These are phyloP conservation scores for Nomada fucata DNA, from an alignment of 2,888 invertebrate species.

Conservation along the genomic window DNA sequence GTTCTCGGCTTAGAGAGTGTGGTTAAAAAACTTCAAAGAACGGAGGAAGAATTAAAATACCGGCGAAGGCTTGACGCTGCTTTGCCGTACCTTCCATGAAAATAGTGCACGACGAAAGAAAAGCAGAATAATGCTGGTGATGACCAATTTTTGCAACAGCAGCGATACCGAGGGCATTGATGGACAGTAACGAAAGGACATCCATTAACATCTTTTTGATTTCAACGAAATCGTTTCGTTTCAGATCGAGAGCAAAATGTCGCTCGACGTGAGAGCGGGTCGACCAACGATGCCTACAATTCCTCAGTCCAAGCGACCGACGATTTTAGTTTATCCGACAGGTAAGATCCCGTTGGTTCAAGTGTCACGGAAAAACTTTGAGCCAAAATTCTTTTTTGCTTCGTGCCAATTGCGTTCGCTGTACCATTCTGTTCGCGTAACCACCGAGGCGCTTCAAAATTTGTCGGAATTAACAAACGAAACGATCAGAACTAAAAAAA, in stretches of 20 bases:
- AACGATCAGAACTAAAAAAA: too few relatives aligned
- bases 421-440: too few relatives aligned
- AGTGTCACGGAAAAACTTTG: neutral
- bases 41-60: too few relatives aligned
- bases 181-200: neutral
- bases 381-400: neutral
- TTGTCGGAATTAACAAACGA: too few relatives aligned
- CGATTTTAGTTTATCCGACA: slow-evolving; percentile 90
- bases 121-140: too few relatives aligned
- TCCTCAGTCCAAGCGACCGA: slow-evolving; percentile 89
- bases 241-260: slow-evolving; percentile 63
- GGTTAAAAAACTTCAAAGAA: neutral
- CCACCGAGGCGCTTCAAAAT: too few relatives aligned
- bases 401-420: too few relatives aligned
- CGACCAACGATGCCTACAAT: slow-evolving; percentile 82
- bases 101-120: too few relatives aligned
- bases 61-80: neutral
- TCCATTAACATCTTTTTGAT: neutral
- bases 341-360: slow-evolving; percentile 84
- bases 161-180: neutral
- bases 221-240: slow-evolving; percentile 37
- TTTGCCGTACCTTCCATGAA: neutral
- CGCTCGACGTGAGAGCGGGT: slow-evolving; percentile 77
- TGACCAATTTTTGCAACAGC: neutral
- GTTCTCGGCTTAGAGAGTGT: too few relatives aligned